Base-by-base conservation (phyloP, 1,140 invertebrate genomes). In the Holcopasites calliopsidis region DNA sequence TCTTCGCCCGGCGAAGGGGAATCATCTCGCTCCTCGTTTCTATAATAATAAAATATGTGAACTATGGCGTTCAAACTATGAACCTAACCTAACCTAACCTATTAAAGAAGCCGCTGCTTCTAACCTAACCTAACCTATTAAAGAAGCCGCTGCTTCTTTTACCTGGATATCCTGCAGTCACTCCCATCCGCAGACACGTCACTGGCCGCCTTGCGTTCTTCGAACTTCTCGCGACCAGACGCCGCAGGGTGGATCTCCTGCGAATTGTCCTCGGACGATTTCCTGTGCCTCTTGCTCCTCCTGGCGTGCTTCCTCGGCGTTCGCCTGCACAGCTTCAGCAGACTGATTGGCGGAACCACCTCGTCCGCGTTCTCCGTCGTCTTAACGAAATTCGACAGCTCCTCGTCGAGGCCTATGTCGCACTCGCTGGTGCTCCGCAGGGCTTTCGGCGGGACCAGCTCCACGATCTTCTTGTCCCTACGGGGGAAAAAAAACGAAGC, bases 371-470 rank as follows among this genome's bases (percentile, higher is more conserved):
- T 50, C 18, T 80, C 75, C 3, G 62, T 60, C 4, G 23, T 72
- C 42, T 23, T 80, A 13, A 84, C 66, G 47, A 73, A 72, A 47
- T 79, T 69, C 16, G 71, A 79, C n/a, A 79, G 54, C 6, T 79
- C 79, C 31, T 75, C 58, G 23, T 80, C 76, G 3, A 80, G 44
- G 0, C 38, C 79, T 8, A 73, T 52, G 3, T 80, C 76, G 21
- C 75, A 78, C 40, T 78, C 70, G 47, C 79, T 80, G 0, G 38
- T 60, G 13, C 44, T 64, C 10, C 64, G 38, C 26, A 62, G 54
- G 38, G 60, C 21, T 58, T 84, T 84, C 8, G 68, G 64, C 2
- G 62, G 6, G 6, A 72, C 40, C 7, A 82, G 38, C 3, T 71
- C 75, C 3, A 82, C 62, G 5, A 82, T 49, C 16, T 58, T 21